Percentiles rank a stretch among this genome's conserved stretches.
These are phyloP conservation scores for Hydropsyche betteni DNA, from an alignment of 2,888 invertebrate species.

Conservation along the genomic window DNA sequence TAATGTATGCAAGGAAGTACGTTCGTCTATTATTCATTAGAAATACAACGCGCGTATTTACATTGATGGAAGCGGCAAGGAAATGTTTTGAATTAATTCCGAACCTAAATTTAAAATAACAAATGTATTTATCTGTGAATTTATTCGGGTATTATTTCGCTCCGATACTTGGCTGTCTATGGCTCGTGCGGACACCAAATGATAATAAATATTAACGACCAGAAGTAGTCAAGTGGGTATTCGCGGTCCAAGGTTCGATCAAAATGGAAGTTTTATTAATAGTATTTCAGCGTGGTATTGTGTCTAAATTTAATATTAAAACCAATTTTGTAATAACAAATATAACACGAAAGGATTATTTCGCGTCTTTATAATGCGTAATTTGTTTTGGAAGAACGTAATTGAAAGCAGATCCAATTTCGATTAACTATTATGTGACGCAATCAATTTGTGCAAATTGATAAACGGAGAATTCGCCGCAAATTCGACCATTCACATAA, in stretches of 20 bases:
- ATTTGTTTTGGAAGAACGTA: too few relatives aligned
- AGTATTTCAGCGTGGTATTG: too few relatives aligned
- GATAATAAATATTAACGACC: slow-evolving; percentile 34
- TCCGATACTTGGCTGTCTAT: slow-evolving; percentile 25
- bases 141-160: slow-evolving; percentile 34
- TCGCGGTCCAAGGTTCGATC: background rate
- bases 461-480: too few relatives aligned
- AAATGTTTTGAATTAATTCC: slow-evolving; percentile 43
- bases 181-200: slow-evolving; percentile 11
- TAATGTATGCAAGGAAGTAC: background rate
- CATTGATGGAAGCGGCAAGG: background rate
- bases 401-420: too few relatives aligned
- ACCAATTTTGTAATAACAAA: too few relatives aligned
- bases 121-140: slow-evolving; percentile 34
- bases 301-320: too few relatives aligned
- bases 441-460: too few relatives aligned
- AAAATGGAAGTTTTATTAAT: too few relatives aligned
- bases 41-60: slow-evolving; percentile 27
- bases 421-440: too few relatives aligned
- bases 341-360: too few relatives aligned
- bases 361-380: too few relatives aligned
- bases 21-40: slow-evolving; percentile 12
- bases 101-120: slow-evolving; percentile 42
- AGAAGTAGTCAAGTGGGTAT: background rate
- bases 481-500: too few relatives aligned